phyloP scores from a whole-genome alignment of 2,888 invertebrate species.

The Tribolium freemani region DNA sequence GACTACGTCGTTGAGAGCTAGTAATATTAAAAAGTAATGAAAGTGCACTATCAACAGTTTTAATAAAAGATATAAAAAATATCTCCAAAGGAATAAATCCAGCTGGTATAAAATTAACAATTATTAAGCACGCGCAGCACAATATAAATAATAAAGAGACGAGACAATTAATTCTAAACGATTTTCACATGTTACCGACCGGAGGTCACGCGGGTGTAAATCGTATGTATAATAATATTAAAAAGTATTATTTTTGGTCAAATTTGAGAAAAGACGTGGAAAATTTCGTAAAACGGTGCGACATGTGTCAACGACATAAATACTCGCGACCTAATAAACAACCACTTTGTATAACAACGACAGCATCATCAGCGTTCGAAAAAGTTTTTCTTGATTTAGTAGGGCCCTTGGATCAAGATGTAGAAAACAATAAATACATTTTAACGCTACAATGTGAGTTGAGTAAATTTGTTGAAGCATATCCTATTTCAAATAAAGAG shows the following conservation, averaged over 20 bases:
- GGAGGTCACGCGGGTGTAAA: background rate
- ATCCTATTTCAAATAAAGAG: constrained; percentile 34
- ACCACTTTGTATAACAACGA: no score
- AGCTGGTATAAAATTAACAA: background rate
- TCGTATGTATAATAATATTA: background rate
- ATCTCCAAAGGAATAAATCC: background rate
- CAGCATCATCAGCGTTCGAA: no score
- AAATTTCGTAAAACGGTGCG: background rate
- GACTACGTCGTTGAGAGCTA: background rate
- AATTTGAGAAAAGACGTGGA: background rate
- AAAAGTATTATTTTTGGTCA: background rate
- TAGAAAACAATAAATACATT: no score
- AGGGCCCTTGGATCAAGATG: no score
- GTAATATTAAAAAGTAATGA: background rate
- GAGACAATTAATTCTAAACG: background rate
- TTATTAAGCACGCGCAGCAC: background rate
- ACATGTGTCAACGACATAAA: background rate
- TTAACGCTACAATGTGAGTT: constrained; percentile 33
- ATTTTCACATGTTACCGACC: background rate
- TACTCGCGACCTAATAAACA: no score
- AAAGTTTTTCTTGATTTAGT: no score
- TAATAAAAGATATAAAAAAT: background rate
- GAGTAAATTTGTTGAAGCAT: constrained; percentile 40
- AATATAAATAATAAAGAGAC: background rate
- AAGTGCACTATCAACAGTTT: no score